Evolutionary conservation across 1,140 invertebrate genomes (phyloP), one percentile per base, ranked within the genome.

Genomic region (Cotesia chilonis): DNA sequence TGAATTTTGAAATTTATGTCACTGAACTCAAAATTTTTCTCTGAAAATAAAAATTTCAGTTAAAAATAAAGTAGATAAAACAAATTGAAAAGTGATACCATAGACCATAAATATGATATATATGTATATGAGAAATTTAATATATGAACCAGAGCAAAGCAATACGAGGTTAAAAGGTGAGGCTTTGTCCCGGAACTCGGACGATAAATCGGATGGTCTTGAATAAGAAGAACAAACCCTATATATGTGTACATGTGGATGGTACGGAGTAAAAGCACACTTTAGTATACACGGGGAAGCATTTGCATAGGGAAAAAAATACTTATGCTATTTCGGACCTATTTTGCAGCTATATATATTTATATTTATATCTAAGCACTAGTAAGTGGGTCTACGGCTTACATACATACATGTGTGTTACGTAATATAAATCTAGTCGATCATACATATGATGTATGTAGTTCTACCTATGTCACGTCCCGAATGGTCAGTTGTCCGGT

Each of bases 131-230:
- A 47, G 41, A 47, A 47, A 47, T 47, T 47, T 47, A 47, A 47
- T 47, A 47, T 47, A 47, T 47, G 41, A 47, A 47, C 6, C 41
- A 47, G 41, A 47, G 41, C 41, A 47, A 47, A 47, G 41, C 41
- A 47, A 47, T 47, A 35, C 51, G 36, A 68, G 66, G 41, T 68
- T 28, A 51, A 52, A 38, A 65, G 52, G 52, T 68, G 7, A 51
- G 5, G 5, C 51, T 54, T 68, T 68, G 66, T 68, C 36, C 66
- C 9, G 37, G 52, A 36, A 28, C 47, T 66, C 55, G n/a, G 70
- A 36, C 72, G 37, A 74, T 73, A 74, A 74, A 74, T 74, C 72
- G 70, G 64, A 74, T 68, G 59, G 59, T 69, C 68, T 65, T 38
- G 47, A 70, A 65, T 70, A 66, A 74, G 52, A 28, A 55, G 70